These are phyloP conservation scores for Takifugu flavidus DNA, from an alignment of 2,113 vertebrate species.

Conservation along the genomic window DNA sequence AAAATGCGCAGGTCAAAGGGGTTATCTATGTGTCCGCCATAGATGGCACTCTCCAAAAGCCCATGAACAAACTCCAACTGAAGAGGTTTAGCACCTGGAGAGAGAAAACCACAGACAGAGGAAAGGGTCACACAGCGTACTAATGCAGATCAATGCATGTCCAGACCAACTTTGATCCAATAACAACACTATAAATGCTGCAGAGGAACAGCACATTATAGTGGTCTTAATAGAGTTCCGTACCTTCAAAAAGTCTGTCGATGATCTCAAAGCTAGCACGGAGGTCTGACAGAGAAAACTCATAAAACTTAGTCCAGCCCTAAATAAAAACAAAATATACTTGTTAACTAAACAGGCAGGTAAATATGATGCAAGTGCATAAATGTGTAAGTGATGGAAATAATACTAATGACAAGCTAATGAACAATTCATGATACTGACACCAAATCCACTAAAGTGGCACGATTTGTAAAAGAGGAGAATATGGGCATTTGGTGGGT, in stretches of 20 bases:
- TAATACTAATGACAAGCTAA: too few relatives aligned
- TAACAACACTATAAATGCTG: not conserved
- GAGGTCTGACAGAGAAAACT: conserved; percentile 95
- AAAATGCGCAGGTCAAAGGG: conserved; percentile 89
- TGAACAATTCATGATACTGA: too few relatives aligned
- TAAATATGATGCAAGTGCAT: too few relatives aligned
- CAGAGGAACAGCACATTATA: not conserved
- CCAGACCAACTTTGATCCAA: not conserved
- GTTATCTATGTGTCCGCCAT: conserved; percentile 94
- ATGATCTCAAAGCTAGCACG: conserved; percentile 94
- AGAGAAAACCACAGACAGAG: conserved; percentile 8
- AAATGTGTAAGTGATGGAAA: too few relatives aligned
- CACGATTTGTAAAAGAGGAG: too few relatives aligned
- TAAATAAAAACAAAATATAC: conserved; percentile 37
- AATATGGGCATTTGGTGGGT: too few relatives aligned
- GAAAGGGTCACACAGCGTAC: not conserved
- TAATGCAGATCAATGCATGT: conserved; percentile 8
- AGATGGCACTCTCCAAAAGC: conserved; percentile 92
- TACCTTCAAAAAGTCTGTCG: conserved; percentile 91
- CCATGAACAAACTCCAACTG: conserved; percentile 95
- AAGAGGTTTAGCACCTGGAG: conserved; percentile 80
- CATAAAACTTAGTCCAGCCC: conserved; percentile 99
- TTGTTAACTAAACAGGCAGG: too few relatives aligned
- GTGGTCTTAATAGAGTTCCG: too few relatives aligned
- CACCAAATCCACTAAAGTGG: too few relatives aligned